Percentiles rank a stretch among this genome's conserved stretches.
phyloP scores from a whole-genome alignment of 2,113 vertebrate genomes.

The Anoura caudifer region DNA sequence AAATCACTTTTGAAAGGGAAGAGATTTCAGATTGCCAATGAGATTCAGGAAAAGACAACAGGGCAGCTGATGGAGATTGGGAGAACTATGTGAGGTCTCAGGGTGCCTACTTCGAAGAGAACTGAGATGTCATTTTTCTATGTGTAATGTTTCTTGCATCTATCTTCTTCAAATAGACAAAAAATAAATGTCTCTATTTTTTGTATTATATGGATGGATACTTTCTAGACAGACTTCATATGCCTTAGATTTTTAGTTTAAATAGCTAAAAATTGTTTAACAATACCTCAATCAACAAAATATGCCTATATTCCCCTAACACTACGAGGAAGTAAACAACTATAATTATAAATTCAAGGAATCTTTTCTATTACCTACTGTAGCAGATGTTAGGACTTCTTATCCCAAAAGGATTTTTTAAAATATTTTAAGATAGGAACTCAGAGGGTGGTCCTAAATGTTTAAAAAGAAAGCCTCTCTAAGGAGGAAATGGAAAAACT shows the following conservation, averaged over 20 bases:
- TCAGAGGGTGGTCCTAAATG: not conserved
- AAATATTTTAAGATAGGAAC: not conserved
- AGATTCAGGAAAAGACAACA: too few relatives aligned
- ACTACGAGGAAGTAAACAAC: not conserved
- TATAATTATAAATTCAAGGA: not conserved
- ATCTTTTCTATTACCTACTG: not conserved
- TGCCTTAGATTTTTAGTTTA: not conserved
- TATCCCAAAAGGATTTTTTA: not conserved
- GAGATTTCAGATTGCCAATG: too few relatives aligned
- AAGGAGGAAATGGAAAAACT: not conserved
- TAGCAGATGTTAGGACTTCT: not conserved
- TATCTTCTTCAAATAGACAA: too few relatives aligned
- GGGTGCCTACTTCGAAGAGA: too few relatives aligned
- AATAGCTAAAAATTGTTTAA: conserved; percentile 24
- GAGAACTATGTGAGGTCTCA: too few relatives aligned
- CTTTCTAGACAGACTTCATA: not conserved
- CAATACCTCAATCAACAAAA: not conserved
- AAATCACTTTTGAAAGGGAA: too few relatives aligned
- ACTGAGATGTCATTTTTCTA: too few relatives aligned
- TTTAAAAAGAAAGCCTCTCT: not conserved
- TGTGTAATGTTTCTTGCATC: too few relatives aligned
- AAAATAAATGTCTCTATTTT: too few relatives aligned
- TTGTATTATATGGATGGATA: too few relatives aligned
- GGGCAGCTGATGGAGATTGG: too few relatives aligned
- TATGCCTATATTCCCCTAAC: not conserved